Evolutionary conservation across 2,797 vertebrate genomes (phyloP).

Genomic region (Microhierax caerulescens): DNA sequence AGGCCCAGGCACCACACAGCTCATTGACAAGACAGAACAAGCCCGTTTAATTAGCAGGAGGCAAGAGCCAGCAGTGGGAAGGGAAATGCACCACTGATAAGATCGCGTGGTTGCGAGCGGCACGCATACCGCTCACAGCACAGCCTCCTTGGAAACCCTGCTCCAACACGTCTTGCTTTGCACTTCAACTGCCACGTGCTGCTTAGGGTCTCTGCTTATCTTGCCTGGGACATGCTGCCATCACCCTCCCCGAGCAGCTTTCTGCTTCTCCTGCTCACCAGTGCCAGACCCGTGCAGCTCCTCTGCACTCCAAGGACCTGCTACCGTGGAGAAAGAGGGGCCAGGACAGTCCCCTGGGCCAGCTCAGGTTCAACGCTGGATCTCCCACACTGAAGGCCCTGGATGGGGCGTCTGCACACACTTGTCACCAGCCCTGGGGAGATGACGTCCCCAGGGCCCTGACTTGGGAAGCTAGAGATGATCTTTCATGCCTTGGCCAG

Average conservation of each 20-base stretch:
- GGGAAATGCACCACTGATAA: background rate
- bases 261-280: background rate
- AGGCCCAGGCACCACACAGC: background rate
- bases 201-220: background rate
- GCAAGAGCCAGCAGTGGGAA: background rate
- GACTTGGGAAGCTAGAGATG: background rate
- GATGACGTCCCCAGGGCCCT: background rate
- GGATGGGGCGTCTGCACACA: fast-evolving
- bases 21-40: background rate
- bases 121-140: fast-evolving
- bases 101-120: background rate
- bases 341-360: too few species aligned
- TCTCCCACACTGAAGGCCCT: background rate
- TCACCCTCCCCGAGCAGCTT: fast-evolving
- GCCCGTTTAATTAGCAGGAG: background rate
- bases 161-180: fast-evolving
- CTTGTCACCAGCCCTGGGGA: background rate
- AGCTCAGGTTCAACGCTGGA: background rate
- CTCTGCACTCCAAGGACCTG: background rate
- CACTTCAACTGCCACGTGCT: background rate
- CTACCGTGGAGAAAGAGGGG: background rate
- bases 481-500: background rate
- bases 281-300: background rate
- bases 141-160: background rate
- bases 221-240: background rate